Conservation (phyloP, 1,140 invertebrate genomes). For the Theocolax elegans region DNA sequence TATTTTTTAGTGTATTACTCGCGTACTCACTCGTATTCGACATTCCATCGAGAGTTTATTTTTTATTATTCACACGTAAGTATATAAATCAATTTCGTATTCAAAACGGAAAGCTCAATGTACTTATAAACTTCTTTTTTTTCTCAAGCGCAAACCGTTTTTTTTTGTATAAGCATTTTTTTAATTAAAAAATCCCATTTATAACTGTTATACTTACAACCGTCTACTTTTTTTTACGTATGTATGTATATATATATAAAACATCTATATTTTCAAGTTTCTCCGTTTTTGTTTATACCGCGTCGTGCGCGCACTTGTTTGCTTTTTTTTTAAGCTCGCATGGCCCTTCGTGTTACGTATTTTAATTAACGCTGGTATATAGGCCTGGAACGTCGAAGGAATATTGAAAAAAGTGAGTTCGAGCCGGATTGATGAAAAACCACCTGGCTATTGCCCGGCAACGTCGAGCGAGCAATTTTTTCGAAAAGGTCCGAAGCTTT, state of each 20-base stretch:
- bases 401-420: slow-evolving; percentile 27
- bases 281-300: not conserved
- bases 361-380: slow-evolving; percentile 37
- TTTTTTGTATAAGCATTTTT: no score
- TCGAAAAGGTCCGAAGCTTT: not conserved
- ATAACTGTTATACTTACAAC: no score
- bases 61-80: no score
- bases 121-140: no score
- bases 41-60: no score
- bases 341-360: not conserved
- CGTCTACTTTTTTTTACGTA: not conserved
- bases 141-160: no score
- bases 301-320: not conserved
- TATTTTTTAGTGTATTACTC: no score
- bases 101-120: no score
- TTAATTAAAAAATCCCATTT: no score
- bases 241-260: not conserved
- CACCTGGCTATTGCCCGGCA: not conserved
- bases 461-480: not conserved
- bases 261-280: not conserved
- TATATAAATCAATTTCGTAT: no score
- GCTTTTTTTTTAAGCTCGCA: not conserved
- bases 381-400: slow-evolving; percentile 3
- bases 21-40: no score
- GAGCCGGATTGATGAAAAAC: slow-evolving; percentile 12